A percentile compares a stretch with the other conserved stretches of the same genome.
Conservation (phyloP, 1,140 invertebrate genomes). For the Atta texana region DNA sequence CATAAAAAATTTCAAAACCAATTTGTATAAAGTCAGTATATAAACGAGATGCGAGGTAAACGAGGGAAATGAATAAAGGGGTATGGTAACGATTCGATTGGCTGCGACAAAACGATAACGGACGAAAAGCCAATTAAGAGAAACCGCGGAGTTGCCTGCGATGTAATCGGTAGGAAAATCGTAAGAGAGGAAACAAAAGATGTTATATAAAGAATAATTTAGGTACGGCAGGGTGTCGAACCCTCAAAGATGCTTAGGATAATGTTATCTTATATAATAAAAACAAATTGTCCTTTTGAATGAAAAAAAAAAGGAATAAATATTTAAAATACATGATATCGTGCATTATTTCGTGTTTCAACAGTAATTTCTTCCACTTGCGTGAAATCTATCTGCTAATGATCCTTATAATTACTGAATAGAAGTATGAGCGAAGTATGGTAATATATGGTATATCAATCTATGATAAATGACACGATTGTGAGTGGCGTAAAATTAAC, state of each 20-base stretch:
- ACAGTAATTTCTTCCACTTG: neutral
- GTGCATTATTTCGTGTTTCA: constrained; percentile 69
- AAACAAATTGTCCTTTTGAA: constrained; percentile 86
- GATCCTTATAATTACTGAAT: neutral
- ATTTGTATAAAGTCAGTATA: constrained; percentile 77
- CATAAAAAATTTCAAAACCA: constrained; percentile 72
- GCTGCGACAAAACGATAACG: constrained; percentile 74
- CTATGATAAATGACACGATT: neutral
- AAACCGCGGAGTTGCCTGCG: constrained; percentile 64
- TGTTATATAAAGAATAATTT: constrained; percentile 87
- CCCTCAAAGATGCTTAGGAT: constrained; percentile 86
- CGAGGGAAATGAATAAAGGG: constrained; percentile 35
- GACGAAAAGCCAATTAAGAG: constrained; percentile 54
- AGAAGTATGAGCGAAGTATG: neutral
- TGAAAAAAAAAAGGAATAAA: constrained; percentile 86
- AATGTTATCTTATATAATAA: constrained; percentile 87
- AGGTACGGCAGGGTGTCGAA: constrained; percentile 83
- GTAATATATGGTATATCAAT: neutral
- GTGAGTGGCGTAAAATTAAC: neutral
- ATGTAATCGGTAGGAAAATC: constrained; percentile 79
- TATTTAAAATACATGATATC: constrained; percentile 85
- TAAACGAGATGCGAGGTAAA: constrained; percentile 64
- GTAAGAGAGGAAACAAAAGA: constrained; percentile 80
- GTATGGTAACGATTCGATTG: constrained; percentile 70
- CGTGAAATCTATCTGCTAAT: neutral